These are phyloP conservation scores for Formicarius rufipectus DNA, from an alignment of 2,113 vertebrate genomes.

Conservation along the genomic window DNA sequence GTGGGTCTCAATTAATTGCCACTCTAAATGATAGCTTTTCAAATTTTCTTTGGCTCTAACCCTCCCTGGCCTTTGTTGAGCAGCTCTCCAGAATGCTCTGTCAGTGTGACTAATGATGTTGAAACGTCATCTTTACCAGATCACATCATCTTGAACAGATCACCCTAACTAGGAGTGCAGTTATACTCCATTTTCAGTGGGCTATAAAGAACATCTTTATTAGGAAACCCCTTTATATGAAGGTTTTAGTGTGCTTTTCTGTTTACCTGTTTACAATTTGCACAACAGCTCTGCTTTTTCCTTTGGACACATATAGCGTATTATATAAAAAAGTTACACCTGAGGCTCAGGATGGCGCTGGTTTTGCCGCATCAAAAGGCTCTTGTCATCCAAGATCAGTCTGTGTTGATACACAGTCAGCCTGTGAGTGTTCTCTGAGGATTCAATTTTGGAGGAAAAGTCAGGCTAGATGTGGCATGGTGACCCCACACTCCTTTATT, in stretches of 20 bases:
- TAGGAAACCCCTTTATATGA: background rate
- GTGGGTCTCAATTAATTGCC: background rate
- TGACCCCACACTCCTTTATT: constrained; percentile 52
- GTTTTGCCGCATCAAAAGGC: background rate
- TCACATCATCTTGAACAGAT: background rate
- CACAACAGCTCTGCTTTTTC: background rate
- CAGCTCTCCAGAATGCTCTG: background rate
- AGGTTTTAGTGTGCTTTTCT: background rate
- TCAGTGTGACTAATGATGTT: background rate
- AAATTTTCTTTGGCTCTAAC: background rate
- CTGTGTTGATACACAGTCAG: background rate
- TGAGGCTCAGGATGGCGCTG: background rate
- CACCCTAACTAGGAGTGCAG: background rate
- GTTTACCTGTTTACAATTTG: background rate
- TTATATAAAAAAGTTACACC: background rate
- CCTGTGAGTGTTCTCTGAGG: background rate
- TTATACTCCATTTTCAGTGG: background rate
- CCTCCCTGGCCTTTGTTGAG: background rate
- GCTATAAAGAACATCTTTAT: background rate
- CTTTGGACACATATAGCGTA: background rate
- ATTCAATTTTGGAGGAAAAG: background rate
- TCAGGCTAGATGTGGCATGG: background rate
- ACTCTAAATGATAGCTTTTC: background rate
- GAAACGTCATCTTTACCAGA: background rate
- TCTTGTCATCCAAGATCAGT: background rate